Conservation (phyloP, 1,140 invertebrate genomes). For the Sitobion miscanthi region DNA sequence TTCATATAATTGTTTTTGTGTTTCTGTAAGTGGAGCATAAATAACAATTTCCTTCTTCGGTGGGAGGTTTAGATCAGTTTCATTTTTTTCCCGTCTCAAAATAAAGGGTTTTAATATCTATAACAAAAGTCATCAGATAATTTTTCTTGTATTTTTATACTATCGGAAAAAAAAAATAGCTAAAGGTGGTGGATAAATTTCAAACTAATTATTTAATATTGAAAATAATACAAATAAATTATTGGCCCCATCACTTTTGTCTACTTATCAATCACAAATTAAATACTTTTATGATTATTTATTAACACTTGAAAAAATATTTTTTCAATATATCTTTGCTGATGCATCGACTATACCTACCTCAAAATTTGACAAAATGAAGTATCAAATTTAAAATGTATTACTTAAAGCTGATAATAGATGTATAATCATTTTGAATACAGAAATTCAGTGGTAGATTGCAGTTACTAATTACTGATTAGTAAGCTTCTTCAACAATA, state of each 20-base stretch:
- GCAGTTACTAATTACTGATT: no score
- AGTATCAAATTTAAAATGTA: no score
- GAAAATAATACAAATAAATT: neutral
- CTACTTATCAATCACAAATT: no score
- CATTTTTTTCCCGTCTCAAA: slow-evolving; percentile 71
- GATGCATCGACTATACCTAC: no score
- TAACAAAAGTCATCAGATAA: neutral
- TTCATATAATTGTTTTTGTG: slow-evolving; percentile 71
- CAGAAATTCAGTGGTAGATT: no score
- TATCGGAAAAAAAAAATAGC: neutral
- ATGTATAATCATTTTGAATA: no score
- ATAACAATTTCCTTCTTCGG: slow-evolving; percentile 73
- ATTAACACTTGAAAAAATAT: no score
- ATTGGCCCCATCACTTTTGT: neutral
- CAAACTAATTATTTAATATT: neutral
- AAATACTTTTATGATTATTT: no score
- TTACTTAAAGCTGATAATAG: no score
- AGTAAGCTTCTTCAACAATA: no score
- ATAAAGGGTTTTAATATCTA: slow-evolving; percentile 72
- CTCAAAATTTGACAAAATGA: no score
- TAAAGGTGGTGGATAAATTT: neutral
- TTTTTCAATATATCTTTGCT: no score
- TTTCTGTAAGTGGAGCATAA: slow-evolving; percentile 69
- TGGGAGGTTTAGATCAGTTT: slow-evolving; percentile 71
- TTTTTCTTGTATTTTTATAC: neutral